Conservation (phyloP, 2,888 invertebrate genomes). For the Parnassius mnemosyne region DNA sequence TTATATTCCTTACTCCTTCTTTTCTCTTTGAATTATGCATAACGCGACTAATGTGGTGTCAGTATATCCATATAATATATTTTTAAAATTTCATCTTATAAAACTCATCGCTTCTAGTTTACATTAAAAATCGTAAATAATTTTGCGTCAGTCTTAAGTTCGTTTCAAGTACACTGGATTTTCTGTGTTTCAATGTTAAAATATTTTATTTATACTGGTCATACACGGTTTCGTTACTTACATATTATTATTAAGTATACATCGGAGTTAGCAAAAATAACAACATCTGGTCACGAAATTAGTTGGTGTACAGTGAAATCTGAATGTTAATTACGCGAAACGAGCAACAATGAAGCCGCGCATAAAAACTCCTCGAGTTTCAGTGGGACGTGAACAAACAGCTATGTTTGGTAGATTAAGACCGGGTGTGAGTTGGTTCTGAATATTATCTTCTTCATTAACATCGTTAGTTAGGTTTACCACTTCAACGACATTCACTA, state of each 20-base stretch:
- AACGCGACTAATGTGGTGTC: slow-evolving; percentile 5
- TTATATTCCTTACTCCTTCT: slow-evolving; percentile 9
- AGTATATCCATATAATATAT: slow-evolving; percentile 13
- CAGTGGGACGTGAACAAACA: slow-evolving; percentile 24
- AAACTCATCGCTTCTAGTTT: no score
- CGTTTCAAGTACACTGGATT: no score
- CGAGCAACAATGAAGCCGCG: slow-evolving; percentile 21
- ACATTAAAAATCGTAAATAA: no score
- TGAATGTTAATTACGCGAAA: slow-evolving; percentile 25
- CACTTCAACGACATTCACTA: not conserved
- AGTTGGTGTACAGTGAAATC: slow-evolving; percentile 22
- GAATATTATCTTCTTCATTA: slow-evolving; percentile 23
- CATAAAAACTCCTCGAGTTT: slow-evolving; percentile 17
- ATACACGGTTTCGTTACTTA: no score
- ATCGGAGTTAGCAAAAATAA: slow-evolving; percentile 1
- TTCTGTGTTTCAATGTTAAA: no score
- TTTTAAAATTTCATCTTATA: slow-evolving; percentile 2
- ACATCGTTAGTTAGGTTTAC: not conserved
- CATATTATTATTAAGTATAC: no score
- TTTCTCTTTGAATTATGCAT: slow-evolving; percentile 21
- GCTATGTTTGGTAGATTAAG: slow-evolving; percentile 24
- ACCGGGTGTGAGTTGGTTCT: slow-evolving; percentile 7
- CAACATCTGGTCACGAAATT: slow-evolving; percentile 24
- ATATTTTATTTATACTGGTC: no score
- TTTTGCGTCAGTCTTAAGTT: no score